Base-by-base conservation (phyloP, 2,113 vertebrate species). In the Indicator maculatus region DNA sequence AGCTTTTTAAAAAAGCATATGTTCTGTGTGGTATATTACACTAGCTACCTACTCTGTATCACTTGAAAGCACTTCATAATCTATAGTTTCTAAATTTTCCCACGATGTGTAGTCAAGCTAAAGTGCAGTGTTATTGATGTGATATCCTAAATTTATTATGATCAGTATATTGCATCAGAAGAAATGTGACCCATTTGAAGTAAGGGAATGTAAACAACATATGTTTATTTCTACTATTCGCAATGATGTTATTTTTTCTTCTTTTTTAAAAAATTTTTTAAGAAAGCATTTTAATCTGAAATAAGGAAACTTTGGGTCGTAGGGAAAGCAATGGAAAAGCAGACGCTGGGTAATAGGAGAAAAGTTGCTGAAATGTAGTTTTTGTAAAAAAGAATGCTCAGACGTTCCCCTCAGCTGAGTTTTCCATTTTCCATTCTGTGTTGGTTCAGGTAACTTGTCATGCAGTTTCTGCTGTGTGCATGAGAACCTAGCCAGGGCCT, bases 41-140 rank as follows among this genome's bases (percentile, higher is more conserved):
- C 94, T 95, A 96, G 70, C 66, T 70, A 47, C 67, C 86, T 95
- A 81, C 64, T 95, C 19, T 83, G 14, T 84, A 50, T 76, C 72
- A 72, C 77, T 86, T 75, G 89, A 95, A 97, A 95, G 92, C 61
- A 82, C 86, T 97, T 84, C 63, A 86, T 89, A 94, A 86, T 84
- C 59, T 90, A 28, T 90, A 70, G 70, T 95, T 97, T 96, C 93
- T 93, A 79, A 89, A 88, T 95, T 95, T 86, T 82, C 53, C 50
- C 56, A 7, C 94, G 81, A 90, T 97, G 93, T 63, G 83, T 63
- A 85, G 88, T 78, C 56, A 86, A 91, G 72, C 88, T 95, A 89
- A 95, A 94, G 74, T 95, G 64, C 83, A 78, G 20, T 72, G 71
- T 94, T 90, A 93, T 85, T 95, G 92, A 88, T 93, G 86, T 87